These are phyloP conservation scores for Sebastes taczanowskii DNA, from an alignment of 2,797 vertebrate genomes.

Conservation along the genomic window DNA sequence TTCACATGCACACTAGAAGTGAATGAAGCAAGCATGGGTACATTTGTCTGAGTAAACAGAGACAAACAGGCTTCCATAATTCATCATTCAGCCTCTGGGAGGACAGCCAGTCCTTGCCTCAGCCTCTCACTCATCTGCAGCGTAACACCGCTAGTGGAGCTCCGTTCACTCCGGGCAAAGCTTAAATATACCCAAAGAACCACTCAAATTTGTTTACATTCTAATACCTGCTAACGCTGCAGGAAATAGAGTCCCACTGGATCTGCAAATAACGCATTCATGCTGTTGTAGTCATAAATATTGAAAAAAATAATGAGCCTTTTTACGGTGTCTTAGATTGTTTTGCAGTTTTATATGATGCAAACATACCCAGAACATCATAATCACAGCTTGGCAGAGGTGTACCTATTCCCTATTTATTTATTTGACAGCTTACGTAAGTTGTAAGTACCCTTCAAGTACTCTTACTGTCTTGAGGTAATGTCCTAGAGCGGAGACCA, in stretches of 20 bases:
- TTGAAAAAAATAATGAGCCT: not conserved
- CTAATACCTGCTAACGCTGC: slow-evolving; percentile 15
- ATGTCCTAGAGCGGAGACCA: not conserved
- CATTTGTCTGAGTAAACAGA: slow-evolving; percentile 62
- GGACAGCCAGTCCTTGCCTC: slow-evolving; percentile 56
- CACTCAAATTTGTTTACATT: slow-evolving; percentile 25
- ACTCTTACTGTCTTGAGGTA: not conserved
- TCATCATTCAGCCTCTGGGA: slow-evolving; percentile 71
- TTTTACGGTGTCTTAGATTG: slow-evolving; percentile 6
- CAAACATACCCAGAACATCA: not conserved
- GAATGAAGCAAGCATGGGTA: slow-evolving; percentile 45
- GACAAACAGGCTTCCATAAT: slow-evolving; percentile 67
- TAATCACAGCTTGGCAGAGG: not conserved
- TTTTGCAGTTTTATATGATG: slow-evolving; percentile 16
- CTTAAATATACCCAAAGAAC: slow-evolving; percentile 27
- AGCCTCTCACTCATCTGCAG: slow-evolving; percentile 59
- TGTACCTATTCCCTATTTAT: not conserved
- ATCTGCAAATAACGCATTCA: slow-evolving; percentile 1
- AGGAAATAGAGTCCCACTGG: not conserved
- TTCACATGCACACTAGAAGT: slow-evolving; percentile 6
- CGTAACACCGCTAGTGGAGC: slow-evolving; percentile 22
- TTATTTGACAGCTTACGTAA: not conserved
- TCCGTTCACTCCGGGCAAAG: slow-evolving; percentile 30
- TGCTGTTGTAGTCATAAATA: slow-evolving; percentile 9
- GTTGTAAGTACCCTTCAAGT: not conserved